Conservation (phyloP, 2,113 vertebrate species). For the Puma concolor region DNA sequence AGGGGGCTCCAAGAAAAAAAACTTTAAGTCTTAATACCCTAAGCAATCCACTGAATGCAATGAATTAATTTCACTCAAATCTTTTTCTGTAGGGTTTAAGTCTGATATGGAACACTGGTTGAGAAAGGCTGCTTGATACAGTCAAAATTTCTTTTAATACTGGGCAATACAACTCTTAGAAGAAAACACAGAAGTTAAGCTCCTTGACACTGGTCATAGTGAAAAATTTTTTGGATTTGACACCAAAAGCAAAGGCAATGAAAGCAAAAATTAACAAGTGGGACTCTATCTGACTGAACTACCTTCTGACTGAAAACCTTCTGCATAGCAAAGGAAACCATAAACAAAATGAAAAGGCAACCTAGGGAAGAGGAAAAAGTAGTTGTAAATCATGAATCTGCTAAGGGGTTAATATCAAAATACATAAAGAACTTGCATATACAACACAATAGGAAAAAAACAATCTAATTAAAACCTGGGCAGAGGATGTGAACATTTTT, state of each 20-base stretch:
- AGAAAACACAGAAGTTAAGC: background rate
- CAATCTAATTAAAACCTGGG: background rate
- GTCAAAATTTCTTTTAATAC: background rate
- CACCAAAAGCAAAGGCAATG: constrained; percentile 29
- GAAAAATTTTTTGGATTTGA: background rate
- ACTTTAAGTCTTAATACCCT: background rate
- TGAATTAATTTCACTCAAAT: background rate
- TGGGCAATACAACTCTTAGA: background rate
- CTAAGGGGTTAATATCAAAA: background rate
- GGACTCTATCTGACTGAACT: background rate
- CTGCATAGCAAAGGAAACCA: background rate
- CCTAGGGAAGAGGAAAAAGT: background rate
- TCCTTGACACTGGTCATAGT: background rate
- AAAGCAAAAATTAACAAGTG: background rate
- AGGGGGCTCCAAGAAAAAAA: background rate
- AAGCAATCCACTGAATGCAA: background rate
- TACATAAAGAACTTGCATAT: background rate
- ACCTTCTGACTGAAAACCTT: background rate
- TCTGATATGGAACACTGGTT: background rate
- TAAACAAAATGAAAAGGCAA: background rate
- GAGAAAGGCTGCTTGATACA: background rate
- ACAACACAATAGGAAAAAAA: background rate
- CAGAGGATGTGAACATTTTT: background rate
- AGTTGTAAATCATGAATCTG: background rate
- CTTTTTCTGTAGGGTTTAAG: background rate